Base-by-base conservation (phyloP, 1,140 invertebrate species). In the Formica selysi region DNA sequence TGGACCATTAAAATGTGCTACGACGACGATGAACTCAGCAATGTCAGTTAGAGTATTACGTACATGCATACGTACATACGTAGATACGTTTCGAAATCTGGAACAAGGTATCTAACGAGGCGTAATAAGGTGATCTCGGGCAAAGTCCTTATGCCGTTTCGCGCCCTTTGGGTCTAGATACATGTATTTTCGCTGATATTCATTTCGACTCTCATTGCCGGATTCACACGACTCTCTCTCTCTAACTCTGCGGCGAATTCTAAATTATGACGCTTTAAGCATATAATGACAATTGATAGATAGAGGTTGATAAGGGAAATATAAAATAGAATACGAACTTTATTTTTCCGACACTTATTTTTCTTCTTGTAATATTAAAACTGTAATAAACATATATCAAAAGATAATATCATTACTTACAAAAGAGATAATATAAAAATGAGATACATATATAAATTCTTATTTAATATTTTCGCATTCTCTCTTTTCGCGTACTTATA, bases 61-160 rank as follows among this genome's bases (percentile, higher is more conserved):
- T 80, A 80, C 29, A 22, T 78, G 48, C 68, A 57, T 87, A 90
- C 51, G 57, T 22, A 78, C 32, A 64, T 85, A 62, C 51, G 36
- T 64, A 81, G 0, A 7, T 68, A 67, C 51, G 64, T 89, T 90
- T 91, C 76, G 87, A 88, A 87, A 90, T 89, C 85, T 87, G 88
- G 90, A 92, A 93, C 88, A 93, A 92, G 89, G 81, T 87, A 87
- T 89, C 88, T 93, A 93, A 93, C 92, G 92, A 93, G 91, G 80
- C 86, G 90, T 87, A 92, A 91, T 89, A 84, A 91, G 90, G 81
- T 91, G 90, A 91, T 87, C 88, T 88, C 71, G 73, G 87, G 91
- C 73, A 78, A 86, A 90, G 65, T 86, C 86, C 71, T 86, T 65
- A 87, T 87, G 74, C 81, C 73, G 91, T 92, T 91, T 81, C 19